Conservation (phyloP, 2,888 invertebrate genomes). For the Leucophenga maculata region DNA sequence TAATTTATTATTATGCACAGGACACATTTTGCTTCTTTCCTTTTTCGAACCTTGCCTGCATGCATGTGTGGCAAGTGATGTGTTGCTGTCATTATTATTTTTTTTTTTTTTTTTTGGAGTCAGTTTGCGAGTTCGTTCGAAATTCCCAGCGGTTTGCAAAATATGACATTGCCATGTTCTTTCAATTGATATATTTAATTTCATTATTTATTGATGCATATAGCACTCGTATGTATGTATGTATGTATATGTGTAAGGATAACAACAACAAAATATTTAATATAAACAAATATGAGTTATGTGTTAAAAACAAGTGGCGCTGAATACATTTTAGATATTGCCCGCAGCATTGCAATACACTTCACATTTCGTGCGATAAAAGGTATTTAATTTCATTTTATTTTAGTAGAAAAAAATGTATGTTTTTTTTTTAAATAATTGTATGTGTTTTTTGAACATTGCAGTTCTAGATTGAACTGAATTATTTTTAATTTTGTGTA, state of each 20-base stretch:
- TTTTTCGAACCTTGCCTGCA: not conserved
- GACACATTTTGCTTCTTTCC: constrained; percentile 27
- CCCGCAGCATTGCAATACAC: too few relatives aligned
- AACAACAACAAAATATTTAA: not conserved
- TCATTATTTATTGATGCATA: constrained; percentile 60
- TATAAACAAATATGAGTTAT: too few relatives aligned
- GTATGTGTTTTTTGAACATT: too few relatives aligned
- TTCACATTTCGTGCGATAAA: too few relatives aligned
- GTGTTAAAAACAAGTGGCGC: too few relatives aligned
- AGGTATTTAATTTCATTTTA: too few relatives aligned
- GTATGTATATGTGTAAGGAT: constrained; percentile 16
- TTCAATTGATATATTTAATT: constrained; percentile 55
- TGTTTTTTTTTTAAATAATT: too few relatives aligned
- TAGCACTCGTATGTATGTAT: too few relatives aligned
- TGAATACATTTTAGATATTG: too few relatives aligned
- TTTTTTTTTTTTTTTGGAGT: not conserved
- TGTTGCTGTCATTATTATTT: not conserved
- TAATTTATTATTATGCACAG: constrained; percentile 54
- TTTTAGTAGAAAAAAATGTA: too few relatives aligned
- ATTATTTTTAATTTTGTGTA: too few relatives aligned
- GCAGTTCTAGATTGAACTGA: too few relatives aligned
- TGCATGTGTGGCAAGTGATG: not conserved
- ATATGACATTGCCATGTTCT: not conserved
- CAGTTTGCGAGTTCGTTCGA: constrained; percentile 16
- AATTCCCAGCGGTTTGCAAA: constrained; percentile 29